Percentiles rank a stretch among this genome's conserved stretches.
Conservation (phyloP, 2,888 invertebrate species). For the Abscondita cerata region DNA sequence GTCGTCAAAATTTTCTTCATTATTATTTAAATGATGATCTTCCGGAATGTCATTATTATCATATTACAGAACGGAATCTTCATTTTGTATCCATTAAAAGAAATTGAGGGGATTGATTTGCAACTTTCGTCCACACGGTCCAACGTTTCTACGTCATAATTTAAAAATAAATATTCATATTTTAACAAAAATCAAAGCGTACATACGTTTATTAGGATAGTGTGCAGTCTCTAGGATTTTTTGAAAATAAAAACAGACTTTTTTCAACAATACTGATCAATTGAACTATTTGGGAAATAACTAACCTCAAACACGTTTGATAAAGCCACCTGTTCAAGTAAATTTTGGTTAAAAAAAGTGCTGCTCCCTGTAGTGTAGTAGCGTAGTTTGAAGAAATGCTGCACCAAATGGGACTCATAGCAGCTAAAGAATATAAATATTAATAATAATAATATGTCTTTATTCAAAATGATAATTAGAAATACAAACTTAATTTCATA, state of each 20-base stretch:
- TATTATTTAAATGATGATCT: background rate
- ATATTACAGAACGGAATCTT: background rate
- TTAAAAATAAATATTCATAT: background rate
- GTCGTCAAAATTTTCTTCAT: no score
- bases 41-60: background rate
- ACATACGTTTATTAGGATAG: no score
- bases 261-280: background rate
- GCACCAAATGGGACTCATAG: background rate
- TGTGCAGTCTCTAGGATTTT: background rate
- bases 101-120: background rate
- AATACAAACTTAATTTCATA: no score
- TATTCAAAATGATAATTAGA: no score
- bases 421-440: no score
- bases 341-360: background rate
- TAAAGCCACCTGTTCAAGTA: background rate
- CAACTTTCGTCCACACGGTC: background rate
- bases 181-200: no score
- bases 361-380: no score
- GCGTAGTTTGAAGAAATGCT: background rate
- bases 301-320: background rate
- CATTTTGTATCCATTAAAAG: background rate
- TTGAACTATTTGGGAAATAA: background rate
- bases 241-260: background rate
- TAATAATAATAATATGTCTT: no score
- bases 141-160: background rate